Conservation (phyloP, 2,888 invertebrate genomes). For the Lutraria lutraria region DNA sequence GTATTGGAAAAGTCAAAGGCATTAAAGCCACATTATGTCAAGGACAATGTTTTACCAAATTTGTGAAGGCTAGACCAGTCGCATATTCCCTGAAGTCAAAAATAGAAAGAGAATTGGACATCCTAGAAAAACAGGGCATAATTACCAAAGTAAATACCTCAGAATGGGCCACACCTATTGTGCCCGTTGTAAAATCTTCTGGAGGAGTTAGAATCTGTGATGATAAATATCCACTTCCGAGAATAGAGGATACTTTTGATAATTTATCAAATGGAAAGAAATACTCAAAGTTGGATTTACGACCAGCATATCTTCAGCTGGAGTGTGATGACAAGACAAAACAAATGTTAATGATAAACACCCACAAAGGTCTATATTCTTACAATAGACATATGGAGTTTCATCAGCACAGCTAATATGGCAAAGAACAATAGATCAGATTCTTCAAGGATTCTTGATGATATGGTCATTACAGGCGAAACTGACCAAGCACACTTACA, state of each 20-base stretch:
- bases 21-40: constrained; percentile 63
- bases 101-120: constrained; percentile 42
- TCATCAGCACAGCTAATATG: constrained; percentile 56
- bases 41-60: constrained; percentile 55
- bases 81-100: constrained; percentile 58
- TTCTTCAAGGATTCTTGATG: constrained; percentile 64
- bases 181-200: not conserved
- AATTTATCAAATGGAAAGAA: constrained; percentile 52
- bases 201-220: constrained; percentile 68
- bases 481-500: constrained; percentile 47
- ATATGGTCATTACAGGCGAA: constrained; percentile 33
- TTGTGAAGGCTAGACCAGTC: constrained; percentile 70
- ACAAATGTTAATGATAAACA: constrained; percentile 64
- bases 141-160: constrained; percentile 28
- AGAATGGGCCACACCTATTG: constrained; percentile 42
- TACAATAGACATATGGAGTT: not conserved
- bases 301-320: constrained; percentile 66
- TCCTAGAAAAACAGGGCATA: constrained; percentile 34
- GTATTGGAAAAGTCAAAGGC: too few species aligned
- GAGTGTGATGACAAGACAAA: constrained; percentile 59
- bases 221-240: constrained; percentile 76
- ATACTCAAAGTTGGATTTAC: constrained; percentile 71
- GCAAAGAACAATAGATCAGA: constrained; percentile 74
- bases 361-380: constrained; percentile 10
- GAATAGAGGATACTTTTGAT: constrained; percentile 74